Conservation (phyloP, 2,888 invertebrate genomes). For the Elmis aenea region DNA sequence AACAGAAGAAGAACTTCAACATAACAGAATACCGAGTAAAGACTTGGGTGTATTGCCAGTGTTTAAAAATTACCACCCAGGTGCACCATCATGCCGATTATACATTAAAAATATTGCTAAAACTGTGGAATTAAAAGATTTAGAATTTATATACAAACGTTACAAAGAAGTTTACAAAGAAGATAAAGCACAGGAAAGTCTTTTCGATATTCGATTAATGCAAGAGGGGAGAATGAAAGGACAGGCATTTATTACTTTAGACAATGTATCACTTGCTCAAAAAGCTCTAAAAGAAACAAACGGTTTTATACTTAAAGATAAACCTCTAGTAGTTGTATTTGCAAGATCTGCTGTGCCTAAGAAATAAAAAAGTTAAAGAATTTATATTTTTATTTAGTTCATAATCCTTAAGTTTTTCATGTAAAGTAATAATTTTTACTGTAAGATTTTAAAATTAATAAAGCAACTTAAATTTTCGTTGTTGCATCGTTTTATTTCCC, state of each 20-base stretch:
- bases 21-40: constrained; percentile 63
- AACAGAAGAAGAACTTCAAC: constrained; percentile 59
- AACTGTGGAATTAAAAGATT: constrained; percentile 67
- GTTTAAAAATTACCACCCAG: constrained; percentile 81
- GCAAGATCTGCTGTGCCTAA: constrained; percentile 50
- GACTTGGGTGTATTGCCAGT: constrained; percentile 71
- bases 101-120: constrained; percentile 90
- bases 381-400: not conserved
- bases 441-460: too few relatives aligned
- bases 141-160: constrained; percentile 69
- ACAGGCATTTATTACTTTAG: constrained; percentile 86
- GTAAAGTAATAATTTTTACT: too few relatives aligned
- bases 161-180: constrained; percentile 48
- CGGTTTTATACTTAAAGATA: constrained; percentile 79
- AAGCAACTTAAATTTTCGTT: too few relatives aligned
- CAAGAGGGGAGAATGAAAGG: constrained; percentile 95
- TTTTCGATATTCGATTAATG: constrained; percentile 75
- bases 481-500: too few relatives aligned
- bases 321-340: constrained; percentile 89
- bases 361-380: constrained; percentile 12
- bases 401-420: too few relatives aligned
- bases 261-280: constrained; percentile 63
- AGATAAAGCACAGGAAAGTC: constrained; percentile 42
- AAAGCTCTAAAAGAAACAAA: constrained; percentile 79
- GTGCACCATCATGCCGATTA: constrained; percentile 75